Conservation (phyloP, 2,888 invertebrate genomes). For the Tachina grossa region DNA sequence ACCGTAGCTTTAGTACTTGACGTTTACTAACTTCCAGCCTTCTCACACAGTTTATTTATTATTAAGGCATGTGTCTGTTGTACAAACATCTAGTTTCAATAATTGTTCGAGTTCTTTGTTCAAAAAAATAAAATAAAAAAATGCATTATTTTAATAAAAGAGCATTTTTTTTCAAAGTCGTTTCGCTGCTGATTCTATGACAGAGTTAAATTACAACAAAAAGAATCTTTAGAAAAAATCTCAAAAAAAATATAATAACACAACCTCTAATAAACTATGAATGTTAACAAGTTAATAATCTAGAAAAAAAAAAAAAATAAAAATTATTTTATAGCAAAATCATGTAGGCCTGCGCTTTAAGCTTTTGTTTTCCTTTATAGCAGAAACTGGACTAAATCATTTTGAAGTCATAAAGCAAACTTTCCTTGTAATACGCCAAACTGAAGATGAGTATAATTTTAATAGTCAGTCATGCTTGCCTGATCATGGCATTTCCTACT, state of each 20-base stretch:
- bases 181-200: constrained; percentile 57
- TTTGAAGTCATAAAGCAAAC: constrained; percentile 46
- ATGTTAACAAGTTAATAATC: constrained; percentile 48
- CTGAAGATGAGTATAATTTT: constrained; percentile 47
- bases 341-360: constrained; percentile 53
- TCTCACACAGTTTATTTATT: not conserved
- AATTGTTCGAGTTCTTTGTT: not conserved
- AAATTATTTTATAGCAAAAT: constrained; percentile 49
- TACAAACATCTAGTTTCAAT: not conserved
- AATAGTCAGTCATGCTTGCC: constrained; percentile 64
- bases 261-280: constrained; percentile 61
- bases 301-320: not conserved
- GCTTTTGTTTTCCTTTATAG: constrained; percentile 38
- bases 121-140: not conserved
- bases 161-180: constrained; percentile 60
- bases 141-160: constrained; percentile 1
- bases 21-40: not conserved
- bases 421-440: constrained; percentile 40
- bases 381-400: constrained; percentile 51
- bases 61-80: no score
- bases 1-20: no score
- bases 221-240: not conserved
- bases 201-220: constrained; percentile 60
- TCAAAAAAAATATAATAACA: constrained; percentile 8
- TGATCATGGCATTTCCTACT: constrained; percentile 66